phyloP scores from a whole-genome alignment of 2,113 vertebrate genomes.

The Syrrhaptes paradoxus region DNA sequence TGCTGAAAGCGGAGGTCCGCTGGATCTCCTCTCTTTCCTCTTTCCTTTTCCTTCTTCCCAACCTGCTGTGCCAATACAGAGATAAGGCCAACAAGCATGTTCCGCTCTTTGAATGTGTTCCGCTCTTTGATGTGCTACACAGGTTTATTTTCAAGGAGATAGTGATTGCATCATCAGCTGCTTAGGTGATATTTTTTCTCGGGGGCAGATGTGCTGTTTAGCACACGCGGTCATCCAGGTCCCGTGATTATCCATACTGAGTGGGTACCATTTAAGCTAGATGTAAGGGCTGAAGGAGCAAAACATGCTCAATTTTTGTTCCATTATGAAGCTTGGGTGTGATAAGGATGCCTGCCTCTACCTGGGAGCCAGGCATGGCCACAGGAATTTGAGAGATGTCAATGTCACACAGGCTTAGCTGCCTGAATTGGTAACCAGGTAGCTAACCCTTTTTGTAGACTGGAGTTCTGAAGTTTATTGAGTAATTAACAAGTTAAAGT shows the following conservation, averaged over 20 bases:
- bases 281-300: background rate
- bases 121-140: background rate
- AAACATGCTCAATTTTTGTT: background rate
- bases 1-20: background rate
- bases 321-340: background rate
- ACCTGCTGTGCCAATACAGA: background rate
- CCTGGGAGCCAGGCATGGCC: background rate
- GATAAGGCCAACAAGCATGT: background rate
- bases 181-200: background rate
- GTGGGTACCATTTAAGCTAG: background rate
- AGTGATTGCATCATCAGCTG: background rate
- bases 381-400: fast-evolving
- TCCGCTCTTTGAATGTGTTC: background rate
- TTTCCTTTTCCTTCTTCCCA: background rate
- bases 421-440: background rate
- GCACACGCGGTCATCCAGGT: background rate
- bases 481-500: background rate
- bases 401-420: background rate
- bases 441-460: background rate
- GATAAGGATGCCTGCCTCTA: background rate
- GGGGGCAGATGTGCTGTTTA: background rate
- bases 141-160: background rate
- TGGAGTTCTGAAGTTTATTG: background rate
- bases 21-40: background rate
- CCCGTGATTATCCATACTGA: background rate